Conservation (phyloP, 2,797 vertebrate species). For the Acanthornis magna region DNA sequence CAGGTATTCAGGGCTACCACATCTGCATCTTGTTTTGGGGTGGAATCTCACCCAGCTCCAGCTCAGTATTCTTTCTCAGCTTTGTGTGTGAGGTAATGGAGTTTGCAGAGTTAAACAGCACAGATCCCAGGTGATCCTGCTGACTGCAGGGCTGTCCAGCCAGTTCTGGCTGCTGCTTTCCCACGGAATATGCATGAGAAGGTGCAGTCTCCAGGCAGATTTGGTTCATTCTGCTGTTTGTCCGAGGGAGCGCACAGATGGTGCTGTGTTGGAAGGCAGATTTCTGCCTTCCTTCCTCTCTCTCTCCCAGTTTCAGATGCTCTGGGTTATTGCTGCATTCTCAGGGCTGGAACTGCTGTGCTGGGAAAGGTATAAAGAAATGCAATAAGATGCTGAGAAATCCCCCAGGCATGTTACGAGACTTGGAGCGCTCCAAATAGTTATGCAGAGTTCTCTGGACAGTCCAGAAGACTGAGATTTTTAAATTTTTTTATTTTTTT, state of each 20-base stretch:
- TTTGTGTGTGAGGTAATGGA: background rate
- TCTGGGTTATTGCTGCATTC: conserved; percentile 50
- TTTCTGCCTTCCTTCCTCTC: conserved; percentile 40
- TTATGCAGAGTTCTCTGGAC: conserved; percentile 31
- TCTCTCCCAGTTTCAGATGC: background rate
- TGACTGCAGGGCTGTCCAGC: background rate
- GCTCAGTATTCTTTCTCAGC: background rate
- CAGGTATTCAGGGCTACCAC: background rate
- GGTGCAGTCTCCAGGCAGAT: background rate
- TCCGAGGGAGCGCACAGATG: background rate
- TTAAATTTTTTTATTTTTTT: conserved; percentile 39
- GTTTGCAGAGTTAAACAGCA: background rate
- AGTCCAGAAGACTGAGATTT: conserved; percentile 36
- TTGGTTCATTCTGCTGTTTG: conserved; percentile 23
- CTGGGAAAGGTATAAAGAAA: conserved; percentile 58
- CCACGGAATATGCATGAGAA: background rate
- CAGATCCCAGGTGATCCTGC: conserved; percentile 44
- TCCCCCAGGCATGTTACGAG: background rate
- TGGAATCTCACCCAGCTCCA: conserved; percentile 16
- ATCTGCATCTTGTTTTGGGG: conserved; percentile 56
- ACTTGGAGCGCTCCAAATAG: background rate
- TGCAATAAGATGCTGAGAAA: conserved; percentile 47
- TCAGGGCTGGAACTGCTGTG: background rate
- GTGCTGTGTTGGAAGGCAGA: conserved; percentile 31
- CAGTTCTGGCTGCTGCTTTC: conserved; percentile 11